A percentile compares a stretch with the other conserved stretches of the same genome.
Evolutionary conservation across 2,888 invertebrate species (phyloP).

Genomic region (Drosophila melanocephala): DNA sequence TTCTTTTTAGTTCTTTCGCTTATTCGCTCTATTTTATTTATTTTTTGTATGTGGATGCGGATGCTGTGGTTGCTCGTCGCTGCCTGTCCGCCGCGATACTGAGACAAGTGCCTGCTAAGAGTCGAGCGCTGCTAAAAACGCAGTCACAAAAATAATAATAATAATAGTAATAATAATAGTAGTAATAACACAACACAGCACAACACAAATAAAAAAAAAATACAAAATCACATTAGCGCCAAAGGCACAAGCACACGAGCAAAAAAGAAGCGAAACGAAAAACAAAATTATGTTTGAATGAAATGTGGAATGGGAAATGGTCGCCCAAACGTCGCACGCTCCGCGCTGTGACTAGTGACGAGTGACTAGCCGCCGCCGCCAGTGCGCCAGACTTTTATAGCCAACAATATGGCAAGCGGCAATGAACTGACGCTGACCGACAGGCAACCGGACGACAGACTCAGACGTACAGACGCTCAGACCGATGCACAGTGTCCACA

Average conservation of each 20-base stretch:
- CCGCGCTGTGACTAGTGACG: constrained; percentile 54
- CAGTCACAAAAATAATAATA: constrained; percentile 17
- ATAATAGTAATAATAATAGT: constrained; percentile 16
- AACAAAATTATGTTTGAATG: constrained; percentile 26
- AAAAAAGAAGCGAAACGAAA: constrained; percentile 12
- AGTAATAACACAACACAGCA: constrained; percentile 19
- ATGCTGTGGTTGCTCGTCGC: constrained; percentile 61
- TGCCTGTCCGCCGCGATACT: constrained; percentile 69
- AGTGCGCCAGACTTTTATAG: constrained; percentile 75
- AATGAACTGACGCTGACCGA: constrained; percentile 27
- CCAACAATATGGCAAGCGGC: constrained; percentile 56
- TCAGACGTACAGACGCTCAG: constrained; percentile 1
- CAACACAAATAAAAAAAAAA: constrained; percentile 3
- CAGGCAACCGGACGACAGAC: constrained; percentile 15
- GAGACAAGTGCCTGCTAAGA: constrained; percentile 42
- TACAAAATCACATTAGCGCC: constrained; percentile 23
- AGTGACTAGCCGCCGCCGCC: constrained; percentile 58
- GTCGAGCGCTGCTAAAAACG: constrained; percentile 17
- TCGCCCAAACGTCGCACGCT: constrained; percentile 54
- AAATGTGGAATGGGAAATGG: constrained; percentile 54
- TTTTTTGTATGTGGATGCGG: constrained; percentile 15
- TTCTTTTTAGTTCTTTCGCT: neutral
- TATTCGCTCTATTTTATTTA: neutral
- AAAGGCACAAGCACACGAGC: constrained; percentile 12
- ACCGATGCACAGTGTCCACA: neutral